These are phyloP conservation scores for Poeciliopsis gracilis DNA, from an alignment of 2,797 vertebrate genomes.

Conservation along the genomic window DNA sequence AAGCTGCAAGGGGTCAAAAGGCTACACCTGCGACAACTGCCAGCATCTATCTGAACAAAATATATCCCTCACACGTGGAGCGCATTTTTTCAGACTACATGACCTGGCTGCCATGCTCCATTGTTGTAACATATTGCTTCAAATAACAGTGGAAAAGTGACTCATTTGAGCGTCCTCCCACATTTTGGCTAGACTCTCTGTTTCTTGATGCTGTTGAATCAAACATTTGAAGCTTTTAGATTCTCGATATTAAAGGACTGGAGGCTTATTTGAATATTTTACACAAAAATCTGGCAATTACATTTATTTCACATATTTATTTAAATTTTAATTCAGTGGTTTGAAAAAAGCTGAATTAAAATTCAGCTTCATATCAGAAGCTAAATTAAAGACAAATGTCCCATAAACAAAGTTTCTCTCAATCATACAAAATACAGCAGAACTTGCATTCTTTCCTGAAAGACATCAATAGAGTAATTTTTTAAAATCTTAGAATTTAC, in stretches of 20 bases:
- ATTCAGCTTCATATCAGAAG: background rate
- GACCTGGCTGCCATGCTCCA: slow-evolving; percentile 30
- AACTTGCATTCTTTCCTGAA: slow-evolving; percentile 35
- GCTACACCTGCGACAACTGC: slow-evolving; percentile 52
- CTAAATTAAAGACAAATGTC: background rate
- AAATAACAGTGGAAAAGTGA: slow-evolving; percentile 55
- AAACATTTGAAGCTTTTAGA: slow-evolving; percentile 43
- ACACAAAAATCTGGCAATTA: slow-evolving; percentile 37
- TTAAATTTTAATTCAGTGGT: no score
- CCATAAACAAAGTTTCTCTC: slow-evolving; percentile 8
- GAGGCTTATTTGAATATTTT: slow-evolving; percentile 37
- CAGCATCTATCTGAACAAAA: slow-evolving; percentile 32
- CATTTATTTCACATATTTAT: slow-evolving; percentile 15
- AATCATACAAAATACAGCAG: slow-evolving; percentile 15
- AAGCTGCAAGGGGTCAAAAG: slow-evolving; percentile 39
- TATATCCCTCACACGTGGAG: slow-evolving; percentile 23
- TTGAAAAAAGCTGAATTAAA: background rate
- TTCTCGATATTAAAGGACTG: slow-evolving; percentile 33
- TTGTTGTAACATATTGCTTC: slow-evolving; percentile 50
- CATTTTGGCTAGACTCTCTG: slow-evolving; percentile 27
- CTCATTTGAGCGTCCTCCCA: slow-evolving; percentile 42
- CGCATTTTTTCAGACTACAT: slow-evolving; percentile 37
- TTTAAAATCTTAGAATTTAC: slow-evolving; percentile 51
- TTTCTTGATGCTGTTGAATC: slow-evolving; percentile 48
- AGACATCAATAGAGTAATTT: slow-evolving; percentile 38